These are phyloP conservation scores for Takifugu rubripes DNA, from an alignment of 2,797 vertebrate genomes.

Conservation along the genomic window DNA sequence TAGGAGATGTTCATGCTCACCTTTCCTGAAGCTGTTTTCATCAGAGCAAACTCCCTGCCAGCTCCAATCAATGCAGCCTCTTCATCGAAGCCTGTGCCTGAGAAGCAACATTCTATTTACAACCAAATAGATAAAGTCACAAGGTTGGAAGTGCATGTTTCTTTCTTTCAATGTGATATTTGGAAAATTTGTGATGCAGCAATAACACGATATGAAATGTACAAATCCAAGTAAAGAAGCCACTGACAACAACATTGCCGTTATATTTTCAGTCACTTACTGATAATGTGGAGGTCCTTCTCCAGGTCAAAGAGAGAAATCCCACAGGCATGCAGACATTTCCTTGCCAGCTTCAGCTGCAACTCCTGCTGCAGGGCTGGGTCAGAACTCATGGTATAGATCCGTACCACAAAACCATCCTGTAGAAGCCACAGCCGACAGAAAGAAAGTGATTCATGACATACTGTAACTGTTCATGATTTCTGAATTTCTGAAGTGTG, in stretches of 20 bases:
- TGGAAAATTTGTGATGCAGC: slow-evolving; percentile 2
- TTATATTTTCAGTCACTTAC: slow-evolving; percentile 74
- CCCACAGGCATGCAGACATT: slow-evolving; percentile 97
- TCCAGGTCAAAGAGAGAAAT: slow-evolving; percentile 98
- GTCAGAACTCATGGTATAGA: slow-evolving; percentile 95
- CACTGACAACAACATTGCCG: background rate
- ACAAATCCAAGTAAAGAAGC: background rate
- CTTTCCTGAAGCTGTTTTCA: slow-evolving; percentile 98
- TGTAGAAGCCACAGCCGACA: slow-evolving; percentile 51
- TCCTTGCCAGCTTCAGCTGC: slow-evolving; percentile 97
- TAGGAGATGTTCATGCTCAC: slow-evolving; percentile 65
- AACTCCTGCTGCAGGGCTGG: slow-evolving; percentile 95
- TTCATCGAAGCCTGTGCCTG: slow-evolving; percentile 98
- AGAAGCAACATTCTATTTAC: slow-evolving; percentile 41
- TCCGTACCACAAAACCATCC: slow-evolving; percentile 98
- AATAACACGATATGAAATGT: slow-evolving; percentile 1
- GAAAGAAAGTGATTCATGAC: slow-evolving; percentile 20
- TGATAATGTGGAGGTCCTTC: slow-evolving; percentile 98
- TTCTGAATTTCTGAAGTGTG: background rate
- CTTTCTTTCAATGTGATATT: background rate
- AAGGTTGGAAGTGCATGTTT: background rate
- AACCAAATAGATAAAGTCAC: slow-evolving; percentile 17
- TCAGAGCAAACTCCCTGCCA: slow-evolving; percentile 97
- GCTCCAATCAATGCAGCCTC: slow-evolving; percentile 95
- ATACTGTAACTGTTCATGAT: background rate